These are phyloP conservation scores for Diploptera punctata DNA, from an alignment of 2,888 invertebrate species.

Conservation along the genomic window DNA sequence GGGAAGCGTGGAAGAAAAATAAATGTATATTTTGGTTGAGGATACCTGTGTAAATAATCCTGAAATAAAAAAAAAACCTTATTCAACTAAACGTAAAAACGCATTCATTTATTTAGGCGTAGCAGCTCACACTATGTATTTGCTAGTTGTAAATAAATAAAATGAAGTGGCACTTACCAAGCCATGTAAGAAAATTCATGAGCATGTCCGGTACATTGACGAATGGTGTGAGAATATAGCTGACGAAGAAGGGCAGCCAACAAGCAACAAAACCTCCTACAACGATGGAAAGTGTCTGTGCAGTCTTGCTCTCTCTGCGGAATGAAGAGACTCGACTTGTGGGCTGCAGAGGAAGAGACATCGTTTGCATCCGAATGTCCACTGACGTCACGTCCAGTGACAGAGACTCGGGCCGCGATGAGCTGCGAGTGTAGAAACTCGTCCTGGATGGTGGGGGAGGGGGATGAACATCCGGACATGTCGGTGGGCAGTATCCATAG, in stretches of 20 bases:
- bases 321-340: conserved; percentile 51
- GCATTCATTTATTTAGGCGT: too few species aligned
- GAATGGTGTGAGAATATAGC: conserved; percentile 82
- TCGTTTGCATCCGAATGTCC: neutral
- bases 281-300: conserved; percentile 84
- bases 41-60: too few species aligned
- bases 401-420: conserved; percentile 60
- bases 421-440: conserved; percentile 17
- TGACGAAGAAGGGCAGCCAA: conserved; percentile 88
- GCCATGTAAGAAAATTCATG: conserved; percentile 82
- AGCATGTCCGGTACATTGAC: conserved; percentile 67
- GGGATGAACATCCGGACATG: conserved; percentile 29
- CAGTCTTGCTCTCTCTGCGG: conserved; percentile 85
- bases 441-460: conserved; percentile 48
- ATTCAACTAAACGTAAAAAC: too few species aligned
- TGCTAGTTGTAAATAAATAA: too few species aligned
- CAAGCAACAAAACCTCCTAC: conserved; percentile 89
- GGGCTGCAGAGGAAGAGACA: conserved; percentile 19
- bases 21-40: too few species aligned
- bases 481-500: conserved; percentile 38
- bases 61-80: too few species aligned
- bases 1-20: too few species aligned
- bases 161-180: conserved; percentile 59
- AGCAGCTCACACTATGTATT: too few species aligned
- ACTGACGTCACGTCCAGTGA: conserved; percentile 56